phyloP scores from a whole-genome alignment of 1,140 invertebrate species.

The Proales similis region DNA sequence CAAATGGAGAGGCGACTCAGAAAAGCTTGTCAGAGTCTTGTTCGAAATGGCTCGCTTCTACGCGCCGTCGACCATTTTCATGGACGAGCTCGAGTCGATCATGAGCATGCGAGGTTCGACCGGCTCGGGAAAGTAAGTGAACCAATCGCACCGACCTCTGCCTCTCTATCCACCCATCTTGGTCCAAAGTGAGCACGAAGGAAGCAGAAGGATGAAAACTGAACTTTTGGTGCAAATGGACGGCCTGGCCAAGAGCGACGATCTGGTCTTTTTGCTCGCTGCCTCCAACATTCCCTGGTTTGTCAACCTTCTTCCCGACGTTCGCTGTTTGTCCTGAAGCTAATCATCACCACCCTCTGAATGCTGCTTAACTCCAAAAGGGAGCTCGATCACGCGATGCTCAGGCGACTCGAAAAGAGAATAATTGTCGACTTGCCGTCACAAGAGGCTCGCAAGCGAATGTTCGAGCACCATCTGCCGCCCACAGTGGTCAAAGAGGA shows the following conservation, averaged over 20 bases:
- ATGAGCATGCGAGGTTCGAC: conserved; percentile 54
- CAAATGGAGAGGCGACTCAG: conserved; percentile 89
- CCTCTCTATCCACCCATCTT: conserved; percentile 31
- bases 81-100: conserved; percentile 57
- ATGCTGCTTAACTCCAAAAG: conserved; percentile 49
- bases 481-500: conserved; percentile 50
- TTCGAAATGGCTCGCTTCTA: conserved; percentile 57
- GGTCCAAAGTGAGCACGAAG: conserved; percentile 59
- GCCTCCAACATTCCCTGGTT: conserved; percentile 85
- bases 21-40: conserved; percentile 73
- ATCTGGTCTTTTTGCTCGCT: conserved; percentile 71
- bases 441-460: conserved; percentile 58
- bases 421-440: conserved; percentile 72
- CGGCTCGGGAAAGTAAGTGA: conserved; percentile 45
- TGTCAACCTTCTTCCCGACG: conserved; percentile 21
- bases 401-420: conserved; percentile 77
- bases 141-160: not conserved
- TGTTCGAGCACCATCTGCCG: conserved; percentile 61
- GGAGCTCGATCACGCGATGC: conserved; percentile 77
- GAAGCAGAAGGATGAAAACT: conserved; percentile 57
- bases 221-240: conserved; percentile 75
- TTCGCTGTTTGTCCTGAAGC: not conserved
- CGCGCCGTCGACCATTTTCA: conserved; percentile 57
- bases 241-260: conserved; percentile 57
- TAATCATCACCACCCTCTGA: not conserved